These are phyloP conservation scores for Galaxea fascicularis DNA, from an alignment of 92 coral and sea anemone genomes.

Conservation along the genomic window DNA sequence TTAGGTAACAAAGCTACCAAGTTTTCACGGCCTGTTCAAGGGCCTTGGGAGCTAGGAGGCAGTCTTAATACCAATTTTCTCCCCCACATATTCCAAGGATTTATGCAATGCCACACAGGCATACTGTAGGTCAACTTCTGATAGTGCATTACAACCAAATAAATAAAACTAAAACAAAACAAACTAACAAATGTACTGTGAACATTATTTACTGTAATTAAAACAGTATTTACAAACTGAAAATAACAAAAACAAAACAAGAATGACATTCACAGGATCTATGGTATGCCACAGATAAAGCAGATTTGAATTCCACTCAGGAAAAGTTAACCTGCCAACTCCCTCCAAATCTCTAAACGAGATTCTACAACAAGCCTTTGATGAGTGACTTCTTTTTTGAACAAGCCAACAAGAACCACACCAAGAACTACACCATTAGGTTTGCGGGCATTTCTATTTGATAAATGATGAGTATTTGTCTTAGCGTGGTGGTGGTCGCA, in stretches of 20 bases:
- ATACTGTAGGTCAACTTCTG: too few species aligned
- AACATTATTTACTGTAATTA: too few species aligned
- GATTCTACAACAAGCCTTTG: background rate
- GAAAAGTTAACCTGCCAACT: background rate
- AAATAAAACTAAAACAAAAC: too few species aligned
- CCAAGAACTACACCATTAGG: background rate
- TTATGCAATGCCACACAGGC: too few species aligned
- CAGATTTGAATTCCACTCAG: background rate
- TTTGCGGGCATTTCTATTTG: background rate
- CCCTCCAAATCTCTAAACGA: background rate
- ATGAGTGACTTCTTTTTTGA: background rate
- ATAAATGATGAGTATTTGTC: background rate
- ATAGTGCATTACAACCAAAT: too few species aligned
- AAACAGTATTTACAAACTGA: background rate
- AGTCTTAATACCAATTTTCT: too few species aligned
- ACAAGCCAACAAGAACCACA: background rate
- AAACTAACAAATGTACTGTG: too few species aligned
- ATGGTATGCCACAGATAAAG: too few species aligned
- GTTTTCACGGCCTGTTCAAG: too few species aligned
- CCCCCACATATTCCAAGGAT: too few species aligned
- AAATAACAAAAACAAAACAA: background rate
- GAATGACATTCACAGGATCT: background rate
- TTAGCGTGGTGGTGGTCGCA: slow-evolving; percentile 78
- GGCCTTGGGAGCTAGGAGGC: too few species aligned
- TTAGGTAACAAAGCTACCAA: too few species aligned